A percentile compares a stretch with the other conserved stretches of the same genome.
These are phyloP conservation scores for Psephotus haematonotus DNA, from an alignment of 2,113 vertebrate genomes.

Conservation along the genomic window DNA sequence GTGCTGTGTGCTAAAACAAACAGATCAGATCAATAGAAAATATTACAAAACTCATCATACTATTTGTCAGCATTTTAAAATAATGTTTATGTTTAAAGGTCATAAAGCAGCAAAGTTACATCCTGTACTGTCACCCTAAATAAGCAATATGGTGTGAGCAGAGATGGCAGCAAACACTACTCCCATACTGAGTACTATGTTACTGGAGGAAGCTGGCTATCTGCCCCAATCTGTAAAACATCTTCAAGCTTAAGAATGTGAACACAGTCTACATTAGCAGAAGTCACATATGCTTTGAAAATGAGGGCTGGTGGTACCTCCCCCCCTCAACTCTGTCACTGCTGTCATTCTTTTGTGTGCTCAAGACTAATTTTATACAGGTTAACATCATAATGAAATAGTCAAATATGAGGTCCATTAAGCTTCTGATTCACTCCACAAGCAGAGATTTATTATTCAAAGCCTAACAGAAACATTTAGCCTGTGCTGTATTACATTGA, in stretches of 20 bases:
- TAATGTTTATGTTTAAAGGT: neutral
- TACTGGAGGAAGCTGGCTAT: neutral
- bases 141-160: neutral
- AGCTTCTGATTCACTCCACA: neutral
- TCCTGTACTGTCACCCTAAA: neutral
- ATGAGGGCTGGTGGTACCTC: neutral
- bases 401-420: neutral
- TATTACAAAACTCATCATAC: neutral
- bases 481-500: neutral
- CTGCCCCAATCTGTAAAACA: neutral
- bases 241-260: neutral
- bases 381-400: neutral
- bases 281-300: neutral
- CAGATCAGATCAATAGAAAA: conserved; percentile 27
- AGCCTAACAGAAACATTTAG: neutral
- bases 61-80: neutral
- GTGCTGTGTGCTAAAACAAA: conserved; percentile 84
- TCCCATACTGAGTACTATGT: neutral
- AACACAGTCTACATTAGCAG: neutral
- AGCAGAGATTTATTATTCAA: neutral
- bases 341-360: neutral
- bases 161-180: neutral
- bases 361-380: neutral
- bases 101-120: neutral
- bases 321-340: neutral